A percentile compares a stretch with the other conserved stretches of the same genome.
Conservation (phyloP, 2,888 invertebrate species). For the Crocallis elinguaria region DNA sequence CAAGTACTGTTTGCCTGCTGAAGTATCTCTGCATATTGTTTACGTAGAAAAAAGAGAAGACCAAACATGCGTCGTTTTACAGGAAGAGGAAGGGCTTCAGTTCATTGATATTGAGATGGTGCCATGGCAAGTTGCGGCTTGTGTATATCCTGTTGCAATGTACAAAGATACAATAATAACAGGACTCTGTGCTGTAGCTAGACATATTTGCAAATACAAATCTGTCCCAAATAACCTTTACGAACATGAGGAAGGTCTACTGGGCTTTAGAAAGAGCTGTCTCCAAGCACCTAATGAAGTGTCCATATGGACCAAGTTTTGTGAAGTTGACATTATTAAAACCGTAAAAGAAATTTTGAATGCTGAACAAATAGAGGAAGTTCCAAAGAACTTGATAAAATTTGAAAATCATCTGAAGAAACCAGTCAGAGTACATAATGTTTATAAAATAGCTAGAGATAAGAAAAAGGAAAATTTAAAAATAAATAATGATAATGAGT, state of each 20-base stretch:
- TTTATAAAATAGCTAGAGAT: conserved; percentile 89
- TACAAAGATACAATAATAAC: conserved; percentile 87
- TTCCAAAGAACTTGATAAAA: conserved; percentile 89
- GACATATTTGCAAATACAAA: conserved; percentile 65
- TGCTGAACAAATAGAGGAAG: conserved; percentile 42
- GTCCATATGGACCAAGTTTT: conserved; percentile 96
- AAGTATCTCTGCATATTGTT: conserved; percentile 73
- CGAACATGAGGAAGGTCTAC: conserved; percentile 80
- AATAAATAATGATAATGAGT: conserved; percentile 43
- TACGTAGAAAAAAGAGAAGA: conserved; percentile 45
- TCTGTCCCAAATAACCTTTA: conserved; percentile 36
- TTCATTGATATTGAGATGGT: conserved; percentile 60
- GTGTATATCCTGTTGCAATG: conserved; percentile 87
- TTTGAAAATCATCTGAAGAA: conserved; percentile 94
- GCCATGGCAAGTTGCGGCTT: conserved; percentile 78
- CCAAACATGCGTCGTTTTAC: conserved; percentile 48
- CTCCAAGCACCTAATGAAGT: conserved; percentile 93
- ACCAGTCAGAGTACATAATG: conserved; percentile 94
- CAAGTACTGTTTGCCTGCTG: conserved; percentile 82
- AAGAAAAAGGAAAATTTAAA: conserved; percentile 64
- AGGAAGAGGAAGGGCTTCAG: conserved; percentile 47
- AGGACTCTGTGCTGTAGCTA: conserved; percentile 90
- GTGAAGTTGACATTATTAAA: conserved; percentile 92
- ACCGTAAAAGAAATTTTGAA: conserved; percentile 80
- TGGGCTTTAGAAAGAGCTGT: conserved; percentile 93